These are phyloP conservation scores for Chionomys nivalis DNA, from an alignment of 2,113 vertebrate species.

Conservation along the genomic window DNA sequence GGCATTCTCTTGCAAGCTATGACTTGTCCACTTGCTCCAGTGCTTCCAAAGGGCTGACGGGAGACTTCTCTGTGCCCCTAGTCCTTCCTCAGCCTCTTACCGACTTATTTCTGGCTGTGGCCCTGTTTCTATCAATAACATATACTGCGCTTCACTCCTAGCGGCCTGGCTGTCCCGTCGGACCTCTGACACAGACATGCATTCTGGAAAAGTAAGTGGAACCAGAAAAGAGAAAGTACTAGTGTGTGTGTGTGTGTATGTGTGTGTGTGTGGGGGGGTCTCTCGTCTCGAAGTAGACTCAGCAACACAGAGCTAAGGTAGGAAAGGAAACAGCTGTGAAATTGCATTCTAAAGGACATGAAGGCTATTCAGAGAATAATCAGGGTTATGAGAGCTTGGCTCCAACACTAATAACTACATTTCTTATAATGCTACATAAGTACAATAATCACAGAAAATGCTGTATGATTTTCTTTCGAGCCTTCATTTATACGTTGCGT, in stretches of 20 bases:
- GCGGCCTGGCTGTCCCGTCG: not conserved
- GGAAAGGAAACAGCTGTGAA: slow-evolving; percentile 27
- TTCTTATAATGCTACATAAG: slow-evolving; percentile 44
- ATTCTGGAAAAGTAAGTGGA: not conserved
- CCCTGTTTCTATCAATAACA: not conserved
- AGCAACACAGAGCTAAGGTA: not conserved
- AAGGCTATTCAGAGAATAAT: slow-evolving; percentile 45
- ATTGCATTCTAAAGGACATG: not conserved
- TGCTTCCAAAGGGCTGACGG: not conserved
- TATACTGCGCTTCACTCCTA: not conserved
- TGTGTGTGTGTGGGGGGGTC: too few relatives aligned
- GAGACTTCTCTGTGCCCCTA: not conserved
- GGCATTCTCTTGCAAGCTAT: not conserved
- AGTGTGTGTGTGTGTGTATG: too few relatives aligned
- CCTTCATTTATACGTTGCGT: slow-evolving; percentile 45
- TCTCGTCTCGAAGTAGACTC: not conserved
- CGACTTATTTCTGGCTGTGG: not conserved
- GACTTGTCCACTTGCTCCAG: not conserved
- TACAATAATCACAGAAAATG: slow-evolving; percentile 27
- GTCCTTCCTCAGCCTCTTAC: not conserved
- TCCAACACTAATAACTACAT: not conserved
- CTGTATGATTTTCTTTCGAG: slow-evolving; percentile 30
- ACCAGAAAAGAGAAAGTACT: not conserved
- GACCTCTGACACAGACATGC: not conserved
- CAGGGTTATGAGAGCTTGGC: slow-evolving; percentile 49